phyloP scores from a whole-genome alignment of 2,888 invertebrate genomes.

The Spilarctia lutea region DNA sequence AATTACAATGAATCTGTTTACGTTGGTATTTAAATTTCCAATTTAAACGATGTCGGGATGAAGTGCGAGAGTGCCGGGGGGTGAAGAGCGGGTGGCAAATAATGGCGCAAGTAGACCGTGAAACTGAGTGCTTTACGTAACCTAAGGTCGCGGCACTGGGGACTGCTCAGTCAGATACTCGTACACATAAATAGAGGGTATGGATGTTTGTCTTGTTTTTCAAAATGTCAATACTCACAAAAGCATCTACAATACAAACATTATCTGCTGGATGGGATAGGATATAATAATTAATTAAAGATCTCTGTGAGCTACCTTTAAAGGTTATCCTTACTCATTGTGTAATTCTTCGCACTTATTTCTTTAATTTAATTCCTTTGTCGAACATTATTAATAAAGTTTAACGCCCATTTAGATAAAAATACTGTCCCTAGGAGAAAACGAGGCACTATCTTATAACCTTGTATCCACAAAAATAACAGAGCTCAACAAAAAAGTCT shows the following conservation, averaged over 20 bases:
- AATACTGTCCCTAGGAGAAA: background rate
- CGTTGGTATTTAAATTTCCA: slow-evolving; percentile 55
- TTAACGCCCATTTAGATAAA: too few relatives aligned
- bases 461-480: background rate
- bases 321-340: too few relatives aligned
- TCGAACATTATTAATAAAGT: too few relatives aligned
- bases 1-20: slow-evolving; percentile 32
- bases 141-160: slow-evolving; percentile 20
- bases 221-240: background rate
- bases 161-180: slow-evolving; percentile 4
- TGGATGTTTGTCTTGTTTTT: background rate
- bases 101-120: slow-evolving; percentile 41
- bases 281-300: too few relatives aligned
- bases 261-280: too few relatives aligned
- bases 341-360: too few relatives aligned
- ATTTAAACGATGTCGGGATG: slow-evolving; percentile 58
- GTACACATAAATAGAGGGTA: background rate
- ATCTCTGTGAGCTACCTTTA: too few relatives aligned
- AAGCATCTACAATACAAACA: background rate
- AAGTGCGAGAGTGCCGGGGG: slow-evolving; percentile 27
- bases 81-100: slow-evolving; percentile 21
- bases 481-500: background rate
- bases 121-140: slow-evolving; percentile 47
- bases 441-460: background rate
- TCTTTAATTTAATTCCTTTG: too few relatives aligned